Evolutionary conservation across 1,140 invertebrate genomes (phyloP).

Genomic region (Helicorthomorpha holstii): DNA sequence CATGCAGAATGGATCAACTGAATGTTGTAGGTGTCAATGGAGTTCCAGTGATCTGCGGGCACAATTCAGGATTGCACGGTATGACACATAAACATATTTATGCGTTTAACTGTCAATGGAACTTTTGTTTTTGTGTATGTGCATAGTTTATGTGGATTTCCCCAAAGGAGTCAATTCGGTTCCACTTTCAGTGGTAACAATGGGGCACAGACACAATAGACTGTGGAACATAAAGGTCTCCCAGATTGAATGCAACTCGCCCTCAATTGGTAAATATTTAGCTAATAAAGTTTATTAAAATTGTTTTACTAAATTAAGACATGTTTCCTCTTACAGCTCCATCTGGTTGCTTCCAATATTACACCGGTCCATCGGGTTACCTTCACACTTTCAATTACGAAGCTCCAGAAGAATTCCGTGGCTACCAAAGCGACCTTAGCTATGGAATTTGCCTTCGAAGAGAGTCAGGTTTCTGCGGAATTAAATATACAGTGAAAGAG

Average conservation of each 20-base stretch:
- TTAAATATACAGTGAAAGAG: conserved; percentile 55
- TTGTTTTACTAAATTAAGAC: neutral
- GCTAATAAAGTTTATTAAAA: neutral
- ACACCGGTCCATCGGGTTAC: conserved; percentile 34
- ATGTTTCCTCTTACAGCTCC: conserved; percentile 32
- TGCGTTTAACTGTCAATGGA: neutral
- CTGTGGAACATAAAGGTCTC: conserved; percentile 49
- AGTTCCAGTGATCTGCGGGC: conserved; percentile 54
- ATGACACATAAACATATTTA: conserved; percentile 11
- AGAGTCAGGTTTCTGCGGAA: conserved; percentile 72
- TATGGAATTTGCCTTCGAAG: conserved; percentile 69
- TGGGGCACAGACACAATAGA: conserved; percentile 33
- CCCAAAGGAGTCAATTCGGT: conserved; percentile 24
- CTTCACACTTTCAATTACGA: conserved; percentile 61
- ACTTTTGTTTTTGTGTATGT: neutral
- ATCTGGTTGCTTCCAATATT: conserved; percentile 49
- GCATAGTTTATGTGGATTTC: conserved; percentile 8
- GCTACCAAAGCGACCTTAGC: conserved; percentile 21
- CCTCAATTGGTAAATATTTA: conserved; percentile 37
- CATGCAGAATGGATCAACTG: conserved; percentile 48
- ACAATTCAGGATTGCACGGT: conserved; percentile 59
- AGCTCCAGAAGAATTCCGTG: conserved; percentile 23
- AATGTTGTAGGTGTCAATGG: conserved; percentile 44
- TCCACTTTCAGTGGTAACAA: conserved; percentile 42
- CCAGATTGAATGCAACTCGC: conserved; percentile 41